Evolutionary conservation across 2,797 vertebrate genomes (phyloP).

Genomic region (Rachycentron canadum): DNA sequence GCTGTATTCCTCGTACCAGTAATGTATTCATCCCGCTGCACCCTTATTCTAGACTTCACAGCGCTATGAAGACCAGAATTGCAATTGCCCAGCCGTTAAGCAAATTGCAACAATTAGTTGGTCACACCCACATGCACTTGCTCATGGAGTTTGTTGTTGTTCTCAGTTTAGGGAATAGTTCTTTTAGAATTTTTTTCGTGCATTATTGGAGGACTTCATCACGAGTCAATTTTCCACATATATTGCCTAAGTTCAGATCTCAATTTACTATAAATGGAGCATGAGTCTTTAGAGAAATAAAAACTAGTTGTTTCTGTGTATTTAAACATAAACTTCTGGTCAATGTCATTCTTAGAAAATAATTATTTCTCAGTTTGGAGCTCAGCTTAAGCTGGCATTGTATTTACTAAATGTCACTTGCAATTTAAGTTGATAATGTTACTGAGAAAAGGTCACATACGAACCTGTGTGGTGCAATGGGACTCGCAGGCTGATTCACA

Average conservation of each 20-base stretch:
- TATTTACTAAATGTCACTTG: slow-evolving; percentile 88
- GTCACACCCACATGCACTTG: neutral
- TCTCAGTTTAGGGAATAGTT: neutral
- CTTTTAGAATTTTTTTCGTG: neutral
- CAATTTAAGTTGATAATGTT: slow-evolving; percentile 88
- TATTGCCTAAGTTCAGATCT: neutral
- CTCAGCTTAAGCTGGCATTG: slow-evolving; percentile 79
- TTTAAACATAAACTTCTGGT: slow-evolving; percentile 70
- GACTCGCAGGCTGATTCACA: slow-evolving; percentile 69
- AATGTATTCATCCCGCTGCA: neutral
- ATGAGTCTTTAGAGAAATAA: slow-evolving; percentile 1
- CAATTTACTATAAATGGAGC: neutral
- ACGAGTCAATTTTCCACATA: neutral
- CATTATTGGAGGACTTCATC: neutral
- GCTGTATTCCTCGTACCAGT: slow-evolving; percentile 6
- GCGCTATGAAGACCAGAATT: neutral
- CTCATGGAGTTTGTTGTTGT: neutral
- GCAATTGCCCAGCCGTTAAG: neutral
- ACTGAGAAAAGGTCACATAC: slow-evolving; percentile 84
- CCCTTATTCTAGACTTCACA: slow-evolving; percentile 1
- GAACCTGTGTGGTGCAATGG: slow-evolving; percentile 67
- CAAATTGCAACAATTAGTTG: slow-evolving; percentile 2
- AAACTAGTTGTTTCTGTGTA: slow-evolving; percentile 41
- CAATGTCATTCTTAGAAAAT: slow-evolving; percentile 77
- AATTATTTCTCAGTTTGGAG: slow-evolving; percentile 78